Evolutionary conservation across 2,888 invertebrate genomes (phyloP), one percentile per base, ranked within the genome.

Genomic region (Epinotia brunnichana): DNA sequence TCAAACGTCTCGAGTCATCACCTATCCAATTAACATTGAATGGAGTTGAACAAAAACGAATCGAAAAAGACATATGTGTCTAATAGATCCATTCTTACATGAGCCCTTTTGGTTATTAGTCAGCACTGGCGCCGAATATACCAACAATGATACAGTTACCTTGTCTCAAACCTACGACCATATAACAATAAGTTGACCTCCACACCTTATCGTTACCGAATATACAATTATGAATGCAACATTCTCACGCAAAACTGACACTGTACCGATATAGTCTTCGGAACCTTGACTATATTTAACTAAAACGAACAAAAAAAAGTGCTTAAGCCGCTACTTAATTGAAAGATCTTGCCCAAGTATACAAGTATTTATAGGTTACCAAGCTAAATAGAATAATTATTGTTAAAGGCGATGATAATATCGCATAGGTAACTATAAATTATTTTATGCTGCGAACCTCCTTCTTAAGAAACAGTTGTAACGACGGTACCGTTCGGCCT

Each of bases 121-220:
- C 24, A 56, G 63, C 68, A 73, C 70, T 75, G 76, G 69, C 76
- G 76, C 77, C 77, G 74, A 79, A 78, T 77, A 70, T 79, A 77
- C 79, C 81, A 76, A 82, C 85, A 87, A 85, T 87, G 85, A 83
- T 88, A 86, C 85, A 87, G 81, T 89, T 85, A 86, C 89, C 89
- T 90, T 90, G 90, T 84, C 83, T 85, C 84, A 86, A 85, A 85
- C 89, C 87, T 87, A 86, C 82, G 82, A 83, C 81, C 78, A 76
- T 79, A 85, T 77, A 83, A 87, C 90, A 90, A 90, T 90, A 82
- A 82, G 79, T 75, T 82, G 89, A 85, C 90, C 90, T 90, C 85
- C 83, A 86, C 79, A 75, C 70, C 79, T 89, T 86, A 87, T 88
- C 85, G 86, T 90, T 88, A 82, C 86, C 81, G 84, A 90, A 87